Evolutionary conservation across 2,113 vertebrate genomes (phyloP), one percentile per base, ranked within the genome.

Genomic region (Columba janthina): DNA sequence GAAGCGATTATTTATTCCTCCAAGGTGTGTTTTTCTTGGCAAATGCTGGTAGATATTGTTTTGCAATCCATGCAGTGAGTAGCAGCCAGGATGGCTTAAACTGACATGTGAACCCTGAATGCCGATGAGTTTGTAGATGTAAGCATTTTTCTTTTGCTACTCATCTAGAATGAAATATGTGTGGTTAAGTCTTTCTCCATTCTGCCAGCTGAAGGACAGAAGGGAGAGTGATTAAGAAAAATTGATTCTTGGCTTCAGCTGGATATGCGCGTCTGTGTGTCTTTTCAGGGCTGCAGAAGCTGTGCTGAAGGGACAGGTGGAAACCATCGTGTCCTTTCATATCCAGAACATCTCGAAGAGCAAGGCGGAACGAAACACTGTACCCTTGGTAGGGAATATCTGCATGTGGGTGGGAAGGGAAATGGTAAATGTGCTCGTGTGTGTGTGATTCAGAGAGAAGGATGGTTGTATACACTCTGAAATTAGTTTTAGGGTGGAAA

Each of bases 321-420:
- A 99, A 97, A 99, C 99, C 64, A 99, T 99, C 1, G 99, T 99
- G 95, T 98, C 98, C 97, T 99, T 99, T 98, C 99, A 99, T 94
- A 99, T 99, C 98, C 99, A 99, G 98, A 99, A 99, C 98, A 99
- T 99, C 98, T 99, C 99, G 89, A 99, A 98, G 97, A 98, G 98
- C 98, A 99, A 99, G 98, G 97, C 97, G 15, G 98, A 99, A 94
- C 98, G 99, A 97, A 99, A 98, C 97, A 98, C 99, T 97, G 98
- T 98, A 92, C 98, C 99, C 65, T 97, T 99, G 99, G 99, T 99
- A 99, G 96, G 98, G 79, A 70, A n/a, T 64, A 73, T 85, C 34
- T 94, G 48, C 57, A 40, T 64, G 65, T 74, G 84, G 87, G 56
- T 71, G 88, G 74, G 82, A 56, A 73, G 69, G 70, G 51, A 50